Percentiles rank a stretch among this genome's conserved stretches.
Evolutionary conservation across 2,113 vertebrate species (phyloP).

Genomic region (Grammomys surdaster): DNA sequence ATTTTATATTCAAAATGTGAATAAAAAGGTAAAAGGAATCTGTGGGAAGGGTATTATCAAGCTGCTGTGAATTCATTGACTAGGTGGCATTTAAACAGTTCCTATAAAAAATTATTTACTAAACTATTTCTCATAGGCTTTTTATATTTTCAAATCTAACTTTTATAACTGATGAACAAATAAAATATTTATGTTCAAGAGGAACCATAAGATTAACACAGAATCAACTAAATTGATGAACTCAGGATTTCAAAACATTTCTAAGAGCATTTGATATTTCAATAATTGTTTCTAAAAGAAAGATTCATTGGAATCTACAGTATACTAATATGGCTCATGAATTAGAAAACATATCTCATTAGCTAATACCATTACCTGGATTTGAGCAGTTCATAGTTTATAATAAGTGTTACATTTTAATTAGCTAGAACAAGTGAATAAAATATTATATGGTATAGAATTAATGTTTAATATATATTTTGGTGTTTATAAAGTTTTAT

Average conservation of each 20-base stretch:
- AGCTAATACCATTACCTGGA: background rate
- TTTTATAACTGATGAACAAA: conserved; percentile 52
- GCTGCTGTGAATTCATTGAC: background rate
- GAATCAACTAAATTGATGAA: background rate
- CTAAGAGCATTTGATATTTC: background rate
- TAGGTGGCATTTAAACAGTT: background rate
- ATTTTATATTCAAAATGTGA: conserved; percentile 59
- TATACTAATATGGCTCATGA: background rate
- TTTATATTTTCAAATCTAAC: background rate
- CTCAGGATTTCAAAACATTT: background rate
- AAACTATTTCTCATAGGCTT: background rate
- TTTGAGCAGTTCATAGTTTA: background rate
- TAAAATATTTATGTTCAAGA: background rate
- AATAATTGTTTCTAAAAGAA: conserved; percentile 32
- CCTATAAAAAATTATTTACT: conserved; percentile 16
- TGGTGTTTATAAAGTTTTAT: background rate
- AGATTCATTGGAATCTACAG: background rate
- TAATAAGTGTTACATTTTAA: background rate
- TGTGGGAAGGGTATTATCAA: background rate
- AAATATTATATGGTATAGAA: background rate
- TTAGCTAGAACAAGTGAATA: background rate
- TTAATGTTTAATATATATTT: conserved; percentile 2
- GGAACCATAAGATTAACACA: background rate
- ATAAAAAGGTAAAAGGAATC: conserved; percentile 17
- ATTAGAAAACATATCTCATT: background rate